phyloP scores from a whole-genome alignment of 53 echinoderm and acorn worm species.

The Stichopus horrens region DNA sequence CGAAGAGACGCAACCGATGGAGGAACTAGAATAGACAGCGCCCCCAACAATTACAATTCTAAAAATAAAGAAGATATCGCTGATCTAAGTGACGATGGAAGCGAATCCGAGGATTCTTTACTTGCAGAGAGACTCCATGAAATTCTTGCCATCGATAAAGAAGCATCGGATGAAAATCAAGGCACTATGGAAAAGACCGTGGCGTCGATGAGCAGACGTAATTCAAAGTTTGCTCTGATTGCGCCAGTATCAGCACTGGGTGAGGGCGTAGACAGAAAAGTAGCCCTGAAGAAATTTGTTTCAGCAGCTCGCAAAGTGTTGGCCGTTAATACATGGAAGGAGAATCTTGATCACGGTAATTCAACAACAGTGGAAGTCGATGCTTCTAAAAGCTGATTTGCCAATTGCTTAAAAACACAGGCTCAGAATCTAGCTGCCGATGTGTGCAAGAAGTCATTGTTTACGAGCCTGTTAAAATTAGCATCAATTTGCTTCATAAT shows the following conservation, averaged over 20 bases:
- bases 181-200: neutral
- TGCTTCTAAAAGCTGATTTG: neutral
- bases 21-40: neutral
- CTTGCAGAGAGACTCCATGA: conserved; percentile 21
- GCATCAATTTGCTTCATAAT: too few species aligned
- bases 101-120: conserved; percentile 1
- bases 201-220: conserved; percentile 11
- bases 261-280: conserved; percentile 8
- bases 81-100: neutral
- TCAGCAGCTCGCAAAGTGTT: conserved; percentile 37
- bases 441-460: too few species aligned
- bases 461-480: too few species aligned
- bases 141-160: conserved; percentile 22
- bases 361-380: neutral
- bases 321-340: conserved; percentile 25
- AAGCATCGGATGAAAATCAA: neutral
- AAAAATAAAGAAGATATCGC: neutral
- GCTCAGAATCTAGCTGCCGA: too few species aligned
- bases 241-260: conserved; percentile 20
- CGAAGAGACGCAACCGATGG: neutral
- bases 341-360: neutral
- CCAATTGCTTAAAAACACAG: neutral
- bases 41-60: neutral
- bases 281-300: conserved; percentile 25
- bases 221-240: conserved; percentile 24